Percentiles rank a stretch among this genome's conserved stretches.
Evolutionary conservation across 2,113 vertebrate species (phyloP).

Genomic region (Phocoena phocoena): DNA sequence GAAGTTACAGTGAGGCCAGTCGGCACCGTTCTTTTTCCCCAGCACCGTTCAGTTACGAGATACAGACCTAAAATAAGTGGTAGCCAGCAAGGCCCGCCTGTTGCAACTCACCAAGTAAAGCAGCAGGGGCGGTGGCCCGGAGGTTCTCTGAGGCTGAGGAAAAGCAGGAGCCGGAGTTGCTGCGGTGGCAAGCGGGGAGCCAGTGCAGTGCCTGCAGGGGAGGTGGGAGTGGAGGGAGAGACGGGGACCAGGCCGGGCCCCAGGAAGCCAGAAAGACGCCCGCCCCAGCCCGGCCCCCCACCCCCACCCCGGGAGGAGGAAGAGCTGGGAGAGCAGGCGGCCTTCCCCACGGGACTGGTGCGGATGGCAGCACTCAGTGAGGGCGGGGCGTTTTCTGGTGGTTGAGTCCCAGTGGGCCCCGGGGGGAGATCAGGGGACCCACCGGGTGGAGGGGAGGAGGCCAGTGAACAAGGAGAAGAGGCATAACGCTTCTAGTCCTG

Average conservation of each 20-base stretch:
- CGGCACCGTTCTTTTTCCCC: too few relatives aligned
- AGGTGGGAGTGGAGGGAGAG: neutral
- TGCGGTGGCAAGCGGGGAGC: too few relatives aligned
- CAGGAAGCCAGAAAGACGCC: neutral
- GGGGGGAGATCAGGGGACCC: neutral
- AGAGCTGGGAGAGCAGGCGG: neutral
- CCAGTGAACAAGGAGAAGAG: neutral
- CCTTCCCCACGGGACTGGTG: too few relatives aligned
- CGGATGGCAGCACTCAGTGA: too few relatives aligned
- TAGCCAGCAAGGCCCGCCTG: neutral
- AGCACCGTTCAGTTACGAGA: neutral
- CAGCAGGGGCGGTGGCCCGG: neutral
- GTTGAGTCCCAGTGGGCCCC: neutral
- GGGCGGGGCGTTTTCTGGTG: neutral
- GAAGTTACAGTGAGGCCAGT: neutral
- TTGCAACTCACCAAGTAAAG: neutral
- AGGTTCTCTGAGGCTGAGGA: neutral
- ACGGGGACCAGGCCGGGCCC: neutral
- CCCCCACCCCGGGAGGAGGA: neutral
- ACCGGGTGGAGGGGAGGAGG: neutral
- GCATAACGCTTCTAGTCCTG: accelerated
- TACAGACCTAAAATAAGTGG: neutral
- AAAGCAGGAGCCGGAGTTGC: too few relatives aligned
- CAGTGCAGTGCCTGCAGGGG: too few relatives aligned
- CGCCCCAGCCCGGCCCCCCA: neutral